Base-by-base conservation (phyloP, 2,113 vertebrate species). In the Notarius lentiginosus region DNA sequence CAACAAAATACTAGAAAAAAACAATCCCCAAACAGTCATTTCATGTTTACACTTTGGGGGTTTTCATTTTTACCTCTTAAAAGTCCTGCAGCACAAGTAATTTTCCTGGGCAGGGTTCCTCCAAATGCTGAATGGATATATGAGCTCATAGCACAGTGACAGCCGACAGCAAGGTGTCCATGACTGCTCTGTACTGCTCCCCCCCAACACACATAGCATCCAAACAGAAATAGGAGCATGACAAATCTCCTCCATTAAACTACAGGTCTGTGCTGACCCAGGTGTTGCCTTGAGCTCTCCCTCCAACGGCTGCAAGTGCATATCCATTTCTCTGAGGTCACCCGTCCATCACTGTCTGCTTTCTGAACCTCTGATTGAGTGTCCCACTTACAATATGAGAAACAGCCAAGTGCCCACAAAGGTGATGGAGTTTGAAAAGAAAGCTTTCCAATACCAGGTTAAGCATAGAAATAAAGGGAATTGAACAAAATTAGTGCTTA, bases 171-270 rank as follows among this genome's bases (percentile, higher is more conserved):
- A 34, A 14, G 51, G 30, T 41, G 41, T 60, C 86, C 73, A 73
- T 70, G n/a, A 61, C 85, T 7, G 73, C 85, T 84, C 77, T 20
- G 17, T 75, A 87, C 68, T 55, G 41, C 75, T 55, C 79, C 73
- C 81, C 84, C 47, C n/a, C 20, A 79, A 70, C 79, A 76, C 27
- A 51, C 79, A 65, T 82, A 41, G 55, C 49, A 84, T 88, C 87
- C 83, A 68, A 90, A 87, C 79, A 87, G 41, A 86, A 79, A 65
- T 75, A 53, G 49, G 70, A 84, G 84, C 80, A 79, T 89, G 87
- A 87, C 49, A 83, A 87, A 87, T 88, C 76, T 87, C 70, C 76
- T 81, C 53, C 80, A 88, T 84, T 85, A 87, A 81, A 87, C 76
- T 7, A 14, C 17, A 49, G n/a, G 49, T 83, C 56, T 79, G 17